phyloP scores from a whole-genome alignment of 2,113 vertebrate genomes.

The Genyomyrus donnyi region DNA sequence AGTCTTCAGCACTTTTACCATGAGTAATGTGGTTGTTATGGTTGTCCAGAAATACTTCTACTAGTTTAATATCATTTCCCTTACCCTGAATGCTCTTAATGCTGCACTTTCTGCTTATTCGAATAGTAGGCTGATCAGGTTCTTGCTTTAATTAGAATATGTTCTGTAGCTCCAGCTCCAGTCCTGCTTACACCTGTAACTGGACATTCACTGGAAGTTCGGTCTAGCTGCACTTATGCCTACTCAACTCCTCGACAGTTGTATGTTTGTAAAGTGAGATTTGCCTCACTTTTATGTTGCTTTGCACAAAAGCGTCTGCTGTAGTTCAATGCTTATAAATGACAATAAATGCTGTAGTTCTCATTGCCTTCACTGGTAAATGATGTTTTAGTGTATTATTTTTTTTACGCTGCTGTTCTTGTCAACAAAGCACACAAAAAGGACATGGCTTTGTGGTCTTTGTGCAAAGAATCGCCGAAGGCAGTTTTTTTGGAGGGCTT shows the following conservation, averaged over 20 bases:
- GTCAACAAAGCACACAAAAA: neutral
- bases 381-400: neutral
- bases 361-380: neutral
- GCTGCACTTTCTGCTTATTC: neutral
- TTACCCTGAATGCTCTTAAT: neutral
- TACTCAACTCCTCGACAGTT: neutral
- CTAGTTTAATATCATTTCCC: neutral
- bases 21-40: neutral
- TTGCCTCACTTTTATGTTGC: neutral
- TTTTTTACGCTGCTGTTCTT: neutral
- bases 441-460: neutral
- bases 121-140: neutral
- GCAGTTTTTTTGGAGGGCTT: neutral
- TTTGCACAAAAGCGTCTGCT: neutral
- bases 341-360: neutral
- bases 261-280: neutral
- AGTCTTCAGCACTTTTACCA: neutral
- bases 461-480: neutral
- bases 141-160: neutral
- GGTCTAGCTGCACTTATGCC: neutral
- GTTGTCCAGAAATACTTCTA: neutral
- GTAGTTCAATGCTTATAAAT: neutral
- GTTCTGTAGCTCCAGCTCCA: neutral
- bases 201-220: neutral
- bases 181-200: neutral